phyloP scores from a whole-genome alignment of 2,113 vertebrate genomes.

The Heterochromis multidens region DNA sequence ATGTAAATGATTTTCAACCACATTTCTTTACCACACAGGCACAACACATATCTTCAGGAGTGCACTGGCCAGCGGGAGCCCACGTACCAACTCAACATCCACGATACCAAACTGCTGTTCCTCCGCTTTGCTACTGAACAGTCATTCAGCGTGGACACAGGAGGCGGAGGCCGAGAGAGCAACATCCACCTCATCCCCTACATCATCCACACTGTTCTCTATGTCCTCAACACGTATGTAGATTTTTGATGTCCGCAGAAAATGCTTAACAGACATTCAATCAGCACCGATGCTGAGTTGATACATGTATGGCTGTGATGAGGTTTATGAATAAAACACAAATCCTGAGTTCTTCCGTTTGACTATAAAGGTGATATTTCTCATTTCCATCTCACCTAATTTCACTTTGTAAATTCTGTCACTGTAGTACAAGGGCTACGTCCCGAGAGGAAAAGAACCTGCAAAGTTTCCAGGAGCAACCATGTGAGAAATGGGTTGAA shows the following conservation, averaged over 20 bases:
- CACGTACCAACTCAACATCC: slow-evolving; percentile 98
- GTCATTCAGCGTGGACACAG: slow-evolving; percentile 94
- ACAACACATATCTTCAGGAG: slow-evolving; percentile 99
- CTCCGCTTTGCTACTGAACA: slow-evolving; percentile 97
- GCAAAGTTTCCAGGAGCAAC: slow-evolving; percentile 95
- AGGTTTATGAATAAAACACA: neutral
- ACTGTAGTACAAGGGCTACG: slow-evolving; percentile 87
- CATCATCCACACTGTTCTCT: slow-evolving; percentile 98
- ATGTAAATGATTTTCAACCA: neutral
- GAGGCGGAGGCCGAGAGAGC: slow-evolving; percentile 95
- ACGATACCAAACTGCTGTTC: slow-evolving; percentile 97
- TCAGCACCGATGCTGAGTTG: neutral
- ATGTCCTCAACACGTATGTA: slow-evolving; percentile 98
- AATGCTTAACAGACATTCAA: neutral
- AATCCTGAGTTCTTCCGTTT: neutral
- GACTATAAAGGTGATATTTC: neutral
- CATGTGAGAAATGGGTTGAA: slow-evolving; percentile 95
- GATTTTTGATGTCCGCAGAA: neutral
- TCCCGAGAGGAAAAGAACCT: slow-evolving; percentile 97
- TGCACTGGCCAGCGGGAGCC: slow-evolving; percentile 96
- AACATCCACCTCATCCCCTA: slow-evolving; percentile 99
- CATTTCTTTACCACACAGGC: slow-evolving; percentile 69
- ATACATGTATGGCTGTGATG: neutral
- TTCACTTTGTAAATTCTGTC: neutral
- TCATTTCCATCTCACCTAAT: neutral